These are phyloP conservation scores for Drosophila murphyi DNA, from an alignment of 1,140 invertebrate genomes.

Conservation along the genomic window DNA sequence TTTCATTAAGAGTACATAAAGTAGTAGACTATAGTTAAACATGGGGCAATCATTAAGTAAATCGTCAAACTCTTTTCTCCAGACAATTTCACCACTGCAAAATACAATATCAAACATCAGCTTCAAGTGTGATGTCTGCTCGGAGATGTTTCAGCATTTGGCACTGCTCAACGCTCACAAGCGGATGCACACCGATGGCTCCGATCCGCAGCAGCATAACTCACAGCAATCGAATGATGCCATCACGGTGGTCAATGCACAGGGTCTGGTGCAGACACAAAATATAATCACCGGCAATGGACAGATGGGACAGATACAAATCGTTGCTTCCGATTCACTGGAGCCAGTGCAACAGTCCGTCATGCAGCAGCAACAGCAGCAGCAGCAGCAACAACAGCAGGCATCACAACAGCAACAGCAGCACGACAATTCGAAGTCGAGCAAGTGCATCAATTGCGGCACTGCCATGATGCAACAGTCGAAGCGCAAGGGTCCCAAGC, in stretches of 20 bases:
- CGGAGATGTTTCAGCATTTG: slow-evolving; percentile 91
- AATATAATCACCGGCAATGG: slow-evolving; percentile 84
- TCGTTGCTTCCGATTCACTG: slow-evolving; percentile 87
- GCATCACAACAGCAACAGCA: slow-evolving; percentile 78
- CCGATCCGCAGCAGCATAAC: slow-evolving; percentile 70
- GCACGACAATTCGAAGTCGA: slow-evolving; percentile 56
- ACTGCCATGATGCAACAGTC: slow-evolving; percentile 85
- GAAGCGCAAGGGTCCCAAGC: slow-evolving; percentile 86
- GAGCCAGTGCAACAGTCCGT: slow-evolving; percentile 77
- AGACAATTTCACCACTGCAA: slow-evolving; percentile 55
- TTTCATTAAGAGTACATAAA: not conserved
- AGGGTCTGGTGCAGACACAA: slow-evolving; percentile 85
- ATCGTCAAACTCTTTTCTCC: not conserved
- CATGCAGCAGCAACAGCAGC: slow-evolving; percentile 76
- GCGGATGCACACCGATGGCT: slow-evolving; percentile 88
- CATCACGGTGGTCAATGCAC: slow-evolving; percentile 76
- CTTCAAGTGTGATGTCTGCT: slow-evolving; percentile 94
- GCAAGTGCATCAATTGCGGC: slow-evolving; percentile 86
- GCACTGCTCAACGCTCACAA: slow-evolving; percentile 92
- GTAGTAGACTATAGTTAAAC: not conserved
- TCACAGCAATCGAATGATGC: slow-evolving; percentile 60
- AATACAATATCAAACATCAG: slow-evolving; percentile 91
- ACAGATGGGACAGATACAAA: slow-evolving; percentile 86
- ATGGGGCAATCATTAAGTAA: no score
- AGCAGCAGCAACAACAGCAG: slow-evolving; percentile 35